A percentile compares a stretch with the other conserved stretches of the same genome.
Evolutionary conservation across 2,797 vertebrate species (phyloP).

Genomic region (Coilia nasus): DNA sequence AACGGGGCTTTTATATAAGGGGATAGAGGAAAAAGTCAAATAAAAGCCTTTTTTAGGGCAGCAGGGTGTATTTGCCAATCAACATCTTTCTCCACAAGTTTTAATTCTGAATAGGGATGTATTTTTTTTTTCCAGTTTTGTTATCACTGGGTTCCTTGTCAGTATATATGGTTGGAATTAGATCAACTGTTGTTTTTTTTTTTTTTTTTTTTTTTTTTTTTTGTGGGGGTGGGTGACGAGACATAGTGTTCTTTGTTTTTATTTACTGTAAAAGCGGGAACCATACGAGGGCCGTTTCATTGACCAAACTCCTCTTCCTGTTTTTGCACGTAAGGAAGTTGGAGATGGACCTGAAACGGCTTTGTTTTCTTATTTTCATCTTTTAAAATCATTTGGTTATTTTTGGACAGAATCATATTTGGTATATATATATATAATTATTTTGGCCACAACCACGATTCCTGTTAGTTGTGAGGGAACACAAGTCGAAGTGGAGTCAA

Average conservation of each 20-base stretch:
- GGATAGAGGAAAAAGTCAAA: not conserved
- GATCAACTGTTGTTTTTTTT: not conserved
- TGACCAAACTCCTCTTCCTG: conserved; percentile 18
- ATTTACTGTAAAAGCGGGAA: not conserved
- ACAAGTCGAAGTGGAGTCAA: not conserved
- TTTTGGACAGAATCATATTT: not conserved
- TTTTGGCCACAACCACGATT: not conserved
- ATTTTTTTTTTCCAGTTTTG: not conserved
- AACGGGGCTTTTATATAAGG: not conserved
- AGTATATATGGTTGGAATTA: not conserved
- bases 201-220: conserved; percentile 11
- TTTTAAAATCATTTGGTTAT: not conserved
- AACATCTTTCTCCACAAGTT: not conserved
- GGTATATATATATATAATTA: too few species aligned
- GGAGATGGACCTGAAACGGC: not conserved
- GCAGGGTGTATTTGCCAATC: not conserved
- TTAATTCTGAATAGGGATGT: not conserved
- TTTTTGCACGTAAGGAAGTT: not conserved
- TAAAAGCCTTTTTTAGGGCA: not conserved
- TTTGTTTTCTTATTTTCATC: not conserved
- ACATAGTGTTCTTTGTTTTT: not conserved
- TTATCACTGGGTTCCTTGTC: not conserved
- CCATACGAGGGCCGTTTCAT: conserved; percentile 9
- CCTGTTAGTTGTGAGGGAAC: not conserved
- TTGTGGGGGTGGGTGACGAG: not conserved